A percentile compares a stretch with the other conserved stretches of the same genome.
These are phyloP conservation scores for Enteromius viviparus DNA, from an alignment of 2,797 vertebrate species.

Conservation along the genomic window DNA sequence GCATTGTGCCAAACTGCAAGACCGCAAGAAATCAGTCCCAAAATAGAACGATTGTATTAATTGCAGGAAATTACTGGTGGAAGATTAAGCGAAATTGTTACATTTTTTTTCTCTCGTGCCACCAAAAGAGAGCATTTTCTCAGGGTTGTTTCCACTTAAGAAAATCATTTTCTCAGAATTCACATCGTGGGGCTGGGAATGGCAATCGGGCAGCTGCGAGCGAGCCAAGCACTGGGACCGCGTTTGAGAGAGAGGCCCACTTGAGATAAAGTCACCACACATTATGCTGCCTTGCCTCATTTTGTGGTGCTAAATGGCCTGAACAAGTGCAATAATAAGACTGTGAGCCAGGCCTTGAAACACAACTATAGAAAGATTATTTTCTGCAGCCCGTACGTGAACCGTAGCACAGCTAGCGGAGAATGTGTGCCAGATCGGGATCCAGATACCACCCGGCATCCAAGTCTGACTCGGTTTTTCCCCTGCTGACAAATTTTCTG, in stretches of 20 bases:
- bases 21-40: conserved; percentile 50
- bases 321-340: conserved; percentile 76
- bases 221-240: conserved; percentile 58
- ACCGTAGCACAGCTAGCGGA: conserved; percentile 66
- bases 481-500: conserved; percentile 71
- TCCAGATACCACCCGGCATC: conserved; percentile 76
- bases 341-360: conserved; percentile 56
- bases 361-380: conserved; percentile 58
- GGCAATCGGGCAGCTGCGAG: conserved; percentile 62
- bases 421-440: conserved; percentile 70
- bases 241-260: conserved; percentile 70
- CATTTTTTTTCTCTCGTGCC: conserved; percentile 68
- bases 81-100: conserved; percentile 66
- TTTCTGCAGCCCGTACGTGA: conserved; percentile 65
- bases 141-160: conserved; percentile 73
- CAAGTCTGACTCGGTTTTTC: conserved; percentile 72
- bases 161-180: conserved; percentile 73
- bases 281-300: conserved; percentile 71
- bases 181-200: conserved; percentile 64
- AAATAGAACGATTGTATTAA: conserved; percentile 73
- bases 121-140: conserved; percentile 69
- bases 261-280: conserved; percentile 71
- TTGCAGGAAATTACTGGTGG: conserved; percentile 76
- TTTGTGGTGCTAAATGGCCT: conserved; percentile 68
- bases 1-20: conserved; percentile 63